Conservation (phyloP, 2,113 vertebrate species). For the Neolamprologus sp. region DNA sequence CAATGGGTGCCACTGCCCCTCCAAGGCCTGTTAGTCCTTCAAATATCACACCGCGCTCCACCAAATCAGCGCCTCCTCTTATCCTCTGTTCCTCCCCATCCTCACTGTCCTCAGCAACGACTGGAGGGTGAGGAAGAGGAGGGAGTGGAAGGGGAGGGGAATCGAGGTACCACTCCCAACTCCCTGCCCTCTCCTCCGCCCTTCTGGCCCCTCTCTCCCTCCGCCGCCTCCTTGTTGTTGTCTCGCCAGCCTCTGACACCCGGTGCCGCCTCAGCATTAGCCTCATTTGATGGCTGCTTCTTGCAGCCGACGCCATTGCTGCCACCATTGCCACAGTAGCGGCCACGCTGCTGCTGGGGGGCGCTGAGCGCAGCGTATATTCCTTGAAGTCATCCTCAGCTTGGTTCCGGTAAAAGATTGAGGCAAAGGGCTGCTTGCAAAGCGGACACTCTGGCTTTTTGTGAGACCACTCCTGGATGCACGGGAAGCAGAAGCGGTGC, state of each 20-base stretch:
- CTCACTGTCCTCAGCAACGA: not conserved
- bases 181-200: not conserved
- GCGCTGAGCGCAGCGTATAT: constrained; percentile 72
- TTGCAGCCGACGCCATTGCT: constrained; percentile 18
- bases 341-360: constrained; percentile 61
- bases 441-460: constrained; percentile 91
- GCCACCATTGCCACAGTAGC: constrained; percentile 73
- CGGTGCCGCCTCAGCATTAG: constrained; percentile 41
- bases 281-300: constrained; percentile 46
- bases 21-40: constrained; percentile 30
- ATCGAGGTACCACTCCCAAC: constrained; percentile 45
- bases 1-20: not conserved
- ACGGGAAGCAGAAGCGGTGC: constrained; percentile 88
- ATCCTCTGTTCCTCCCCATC: not conserved
- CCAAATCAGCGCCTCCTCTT: constrained; percentile 26
- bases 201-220: not conserved
- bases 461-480: constrained; percentile 89
- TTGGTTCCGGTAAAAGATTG: constrained; percentile 84
- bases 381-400: constrained; percentile 86
- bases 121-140: not conserved
- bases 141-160: not conserved
- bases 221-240: not conserved
- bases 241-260: not conserved
- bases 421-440: constrained; percentile 87
- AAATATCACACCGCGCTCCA: constrained; percentile 78